Conservation (phyloP, 1,140 invertebrate genomes). For the Planococcus citri region DNA sequence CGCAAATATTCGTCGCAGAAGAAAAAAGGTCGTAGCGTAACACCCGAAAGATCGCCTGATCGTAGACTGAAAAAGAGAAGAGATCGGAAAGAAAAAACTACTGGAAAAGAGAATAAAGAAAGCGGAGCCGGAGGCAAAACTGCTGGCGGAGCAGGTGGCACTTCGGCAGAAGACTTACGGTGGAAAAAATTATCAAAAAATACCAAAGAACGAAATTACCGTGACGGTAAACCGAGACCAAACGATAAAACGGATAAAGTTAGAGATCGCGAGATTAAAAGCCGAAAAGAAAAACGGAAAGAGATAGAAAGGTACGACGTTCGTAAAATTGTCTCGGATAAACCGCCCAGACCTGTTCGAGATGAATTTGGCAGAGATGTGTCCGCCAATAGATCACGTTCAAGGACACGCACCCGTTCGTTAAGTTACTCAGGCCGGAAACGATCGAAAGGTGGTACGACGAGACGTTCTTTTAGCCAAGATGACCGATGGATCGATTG, state of each 20-base stretch:
- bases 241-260: constrained; percentile 30
- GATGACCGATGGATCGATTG: not conserved
- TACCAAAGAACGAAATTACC: constrained; percentile 67
- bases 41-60: constrained; percentile 40
- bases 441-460: not conserved
- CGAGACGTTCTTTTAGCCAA: not conserved
- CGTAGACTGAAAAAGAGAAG: constrained; percentile 35
- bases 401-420: constrained; percentile 25
- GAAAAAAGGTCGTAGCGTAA: constrained; percentile 37
- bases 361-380: constrained; percentile 70
- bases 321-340: constrained; percentile 56
- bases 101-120: constrained; percentile 45
- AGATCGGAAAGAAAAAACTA: constrained; percentile 38
- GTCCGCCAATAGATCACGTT: constrained; percentile 32
- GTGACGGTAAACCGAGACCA: constrained; percentile 36
- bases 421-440: not conserved
- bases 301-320: constrained; percentile 72
- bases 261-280: constrained; percentile 27
- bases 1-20: constrained; percentile 39
- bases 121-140: constrained; percentile 32
- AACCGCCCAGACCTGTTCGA: constrained; percentile 48
- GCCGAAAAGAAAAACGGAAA: constrained; percentile 57
- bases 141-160: constrained; percentile 32
- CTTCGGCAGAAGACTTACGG: constrained; percentile 36
- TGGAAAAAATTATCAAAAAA: constrained; percentile 73